Base-by-base conservation (phyloP, 2,797 vertebrate genomes). In the Schizothorax lantsangensis region DNA sequence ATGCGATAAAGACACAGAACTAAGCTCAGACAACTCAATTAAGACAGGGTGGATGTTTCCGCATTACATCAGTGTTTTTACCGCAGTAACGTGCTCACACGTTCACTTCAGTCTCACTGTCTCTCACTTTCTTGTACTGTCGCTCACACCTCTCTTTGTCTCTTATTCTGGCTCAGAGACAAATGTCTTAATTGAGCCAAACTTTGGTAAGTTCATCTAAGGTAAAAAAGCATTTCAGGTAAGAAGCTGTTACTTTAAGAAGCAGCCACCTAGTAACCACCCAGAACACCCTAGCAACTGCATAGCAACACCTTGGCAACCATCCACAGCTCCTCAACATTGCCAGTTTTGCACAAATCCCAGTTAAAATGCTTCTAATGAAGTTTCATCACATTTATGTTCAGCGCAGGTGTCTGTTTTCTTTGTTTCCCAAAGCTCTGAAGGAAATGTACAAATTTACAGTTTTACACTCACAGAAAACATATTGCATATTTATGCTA, bases 401-500 rank as follows among this genome's bases (percentile, higher is more conserved):
- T 52, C 21, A 36, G 17, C 9, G 17, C 17, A 7, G 17, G 47
- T 78, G 49, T 57, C 52, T 4, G 75, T 14, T 79, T 79, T 17
- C 54, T 40, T 40, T 2, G 75, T 8, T 14, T 57, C 19, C 21
- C 33, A 57, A 4, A 33, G 74, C 74, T 54, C 74, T 36, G 19
- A 57, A 4, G 6, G 52, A 38, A 40, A 75, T 11, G 73, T 52
- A 26, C 33, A 40, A 26, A 17, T 59, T 5, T 3, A 12, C 52
- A 79, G 52, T 40, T 79, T 79, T 40, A 1, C 23, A 79, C 15
- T 23, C 30, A 54, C 15, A 49, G 73, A 54, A 77, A 79, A 59
- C 77, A 79, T 79, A 79, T 59, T 62, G 54, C 54, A 40, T 5
- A 59, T 79, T 62, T 43, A 79, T 26, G 52, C 75, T n/a, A n/a